Conservation (phyloP, 2,888 invertebrate genomes). For the Archips xylosteana region DNA sequence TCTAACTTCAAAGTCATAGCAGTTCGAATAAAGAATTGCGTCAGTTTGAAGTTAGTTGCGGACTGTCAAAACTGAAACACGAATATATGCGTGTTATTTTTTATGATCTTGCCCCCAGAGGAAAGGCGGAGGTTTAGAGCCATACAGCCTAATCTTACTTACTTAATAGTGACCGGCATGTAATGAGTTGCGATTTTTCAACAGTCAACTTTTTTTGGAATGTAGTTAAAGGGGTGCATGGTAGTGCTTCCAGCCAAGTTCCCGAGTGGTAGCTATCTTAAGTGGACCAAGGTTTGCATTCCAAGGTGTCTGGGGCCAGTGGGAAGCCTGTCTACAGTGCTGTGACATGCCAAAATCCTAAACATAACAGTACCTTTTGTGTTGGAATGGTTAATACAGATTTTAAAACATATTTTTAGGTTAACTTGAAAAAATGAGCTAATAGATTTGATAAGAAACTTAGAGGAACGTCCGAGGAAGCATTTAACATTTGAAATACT, state of each 20-base stretch:
- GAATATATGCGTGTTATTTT: no score
- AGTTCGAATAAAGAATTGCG: not conserved
- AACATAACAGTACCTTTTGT: slow-evolving; percentile 32
- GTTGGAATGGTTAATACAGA: slow-evolving; percentile 7
- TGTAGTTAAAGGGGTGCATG: not conserved
- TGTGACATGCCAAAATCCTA: slow-evolving; percentile 43
- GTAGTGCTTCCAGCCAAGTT: slow-evolving; percentile 26
- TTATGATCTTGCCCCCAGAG: no score
- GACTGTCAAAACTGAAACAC: not conserved
- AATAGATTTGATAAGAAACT: no score
- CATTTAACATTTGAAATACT: not conserved
- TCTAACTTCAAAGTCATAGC: not conserved
- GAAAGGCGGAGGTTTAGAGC: no score
- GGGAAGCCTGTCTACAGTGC: slow-evolving; percentile 45
- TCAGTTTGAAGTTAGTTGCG: not conserved
- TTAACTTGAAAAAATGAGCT: no score
- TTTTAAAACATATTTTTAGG: slow-evolving; percentile 20
- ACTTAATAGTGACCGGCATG: no score
- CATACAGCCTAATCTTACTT: no score
- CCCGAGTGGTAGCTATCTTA: slow-evolving; percentile 37
- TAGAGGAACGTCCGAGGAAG: no score
- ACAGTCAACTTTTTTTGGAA: not conserved
- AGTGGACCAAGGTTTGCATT: slow-evolving; percentile 37
- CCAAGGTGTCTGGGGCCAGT: slow-evolving; percentile 41
- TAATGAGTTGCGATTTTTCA: not conserved